A percentile compares a stretch with the other conserved stretches of the same genome.
Evolutionary conservation across 2,888 invertebrate genomes (phyloP).

Genomic region (Bruchidius siliquastri): DNA sequence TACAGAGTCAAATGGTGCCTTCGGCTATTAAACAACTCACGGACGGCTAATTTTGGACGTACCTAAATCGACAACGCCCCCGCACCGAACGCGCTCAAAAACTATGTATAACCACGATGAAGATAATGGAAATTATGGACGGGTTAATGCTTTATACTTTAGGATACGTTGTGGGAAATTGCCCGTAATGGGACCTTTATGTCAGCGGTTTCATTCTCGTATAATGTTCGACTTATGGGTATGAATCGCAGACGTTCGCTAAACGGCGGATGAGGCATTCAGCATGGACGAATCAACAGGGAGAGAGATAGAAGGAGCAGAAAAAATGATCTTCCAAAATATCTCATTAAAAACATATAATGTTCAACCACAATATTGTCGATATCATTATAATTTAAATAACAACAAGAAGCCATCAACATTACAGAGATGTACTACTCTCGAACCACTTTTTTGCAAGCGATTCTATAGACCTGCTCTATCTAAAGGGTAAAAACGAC

Average conservation of each 20-base stretch:
- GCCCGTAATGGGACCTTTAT: background rate
- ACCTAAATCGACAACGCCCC: background rate
- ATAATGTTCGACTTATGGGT: constrained; percentile 9
- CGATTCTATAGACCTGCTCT: too few relatives aligned
- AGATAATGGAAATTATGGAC: background rate
- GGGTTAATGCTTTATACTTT: background rate
- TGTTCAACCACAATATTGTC: too few relatives aligned
- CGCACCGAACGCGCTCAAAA: background rate
- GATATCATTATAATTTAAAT: too few relatives aligned
- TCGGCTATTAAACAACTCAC: background rate
- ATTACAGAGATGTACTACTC: too few relatives aligned
- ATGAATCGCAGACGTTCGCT: background rate
- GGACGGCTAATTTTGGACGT: background rate
- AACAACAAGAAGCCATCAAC: too few relatives aligned
- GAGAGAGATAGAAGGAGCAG: too few relatives aligned
- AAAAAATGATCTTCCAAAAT: too few relatives aligned
- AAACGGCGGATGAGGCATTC: background rate
- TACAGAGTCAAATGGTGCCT: background rate
- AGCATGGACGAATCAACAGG: too few relatives aligned
- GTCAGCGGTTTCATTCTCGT: background rate
- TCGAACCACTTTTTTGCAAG: too few relatives aligned
- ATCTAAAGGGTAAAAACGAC: too few relatives aligned
- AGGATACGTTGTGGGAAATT: background rate
- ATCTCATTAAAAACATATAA: too few relatives aligned
- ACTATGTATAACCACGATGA: background rate